Evolutionary conservation across 2,888 invertebrate species (phyloP).

Genomic region (Frankliniella fusca): DNA sequence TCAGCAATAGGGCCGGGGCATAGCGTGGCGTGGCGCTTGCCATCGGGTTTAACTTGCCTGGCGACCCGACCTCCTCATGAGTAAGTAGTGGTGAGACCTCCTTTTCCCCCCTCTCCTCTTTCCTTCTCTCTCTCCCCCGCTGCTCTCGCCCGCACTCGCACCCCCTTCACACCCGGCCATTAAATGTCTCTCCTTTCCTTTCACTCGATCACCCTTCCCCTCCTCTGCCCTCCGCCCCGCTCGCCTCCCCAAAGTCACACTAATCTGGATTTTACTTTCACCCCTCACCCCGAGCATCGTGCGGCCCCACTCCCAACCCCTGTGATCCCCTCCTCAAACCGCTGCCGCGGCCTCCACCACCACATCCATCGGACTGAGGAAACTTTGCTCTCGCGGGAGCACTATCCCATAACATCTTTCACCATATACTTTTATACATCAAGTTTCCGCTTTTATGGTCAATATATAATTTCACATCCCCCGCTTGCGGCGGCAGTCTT

Average conservation of each 20-base stretch:
- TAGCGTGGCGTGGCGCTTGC: background rate
- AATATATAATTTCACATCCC: slow-evolving; percentile 11
- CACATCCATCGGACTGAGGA: slow-evolving; percentile 29
- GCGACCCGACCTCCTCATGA: too few relatives aligned
- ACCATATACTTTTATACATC: slow-evolving; percentile 23
- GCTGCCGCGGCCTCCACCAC: background rate
- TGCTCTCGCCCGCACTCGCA: background rate
- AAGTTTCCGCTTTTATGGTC: slow-evolving; percentile 24
- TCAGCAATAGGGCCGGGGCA: background rate
- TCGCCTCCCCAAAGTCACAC: background rate
- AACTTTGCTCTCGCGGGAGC: background rate
- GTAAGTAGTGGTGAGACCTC: background rate
- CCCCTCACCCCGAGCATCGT: background rate
- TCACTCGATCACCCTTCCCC: background rate
- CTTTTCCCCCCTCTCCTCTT: background rate
- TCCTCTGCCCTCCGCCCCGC: background rate
- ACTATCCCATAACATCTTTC: slow-evolving; percentile 15
- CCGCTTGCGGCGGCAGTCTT: background rate
- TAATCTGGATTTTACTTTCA: slow-evolving; percentile 3
- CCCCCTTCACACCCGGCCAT: background rate
- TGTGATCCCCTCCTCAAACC: background rate
- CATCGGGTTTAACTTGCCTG: too few relatives aligned
- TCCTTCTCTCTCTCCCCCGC: background rate
- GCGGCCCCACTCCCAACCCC: too few relatives aligned
- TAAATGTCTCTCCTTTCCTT: background rate